Evolutionary conservation across 2,888 invertebrate genomes (phyloP).

Genomic region (Myopa tessellatipennis): DNA sequence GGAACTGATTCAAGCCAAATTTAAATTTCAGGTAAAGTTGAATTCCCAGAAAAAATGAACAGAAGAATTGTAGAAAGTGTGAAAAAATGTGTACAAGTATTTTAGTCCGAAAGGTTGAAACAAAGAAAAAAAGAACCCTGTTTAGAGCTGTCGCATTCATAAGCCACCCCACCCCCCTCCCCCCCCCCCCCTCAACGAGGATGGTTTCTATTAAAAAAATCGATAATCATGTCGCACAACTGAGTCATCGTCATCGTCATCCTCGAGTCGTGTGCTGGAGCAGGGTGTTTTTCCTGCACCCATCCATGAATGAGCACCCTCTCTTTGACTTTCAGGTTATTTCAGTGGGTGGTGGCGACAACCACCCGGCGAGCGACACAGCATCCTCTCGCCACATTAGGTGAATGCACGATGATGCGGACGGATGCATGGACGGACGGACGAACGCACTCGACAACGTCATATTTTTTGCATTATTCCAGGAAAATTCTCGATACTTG

Average conservation of each 20-base stretch:
- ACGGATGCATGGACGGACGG: not conserved
- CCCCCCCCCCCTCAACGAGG: too few species aligned
- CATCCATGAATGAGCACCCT: not conserved
- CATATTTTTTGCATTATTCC: not conserved
- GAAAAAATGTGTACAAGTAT: not conserved
- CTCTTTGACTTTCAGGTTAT: not conserved
- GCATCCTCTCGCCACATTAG: constrained; percentile 8
- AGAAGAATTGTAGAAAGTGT: not conserved
- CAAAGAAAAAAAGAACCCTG: not conserved
- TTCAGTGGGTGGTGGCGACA: not conserved
- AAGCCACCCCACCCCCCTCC: not conserved
- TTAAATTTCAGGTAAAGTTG: constrained; percentile 66
- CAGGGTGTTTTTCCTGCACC: not conserved
- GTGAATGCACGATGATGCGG: not conserved
- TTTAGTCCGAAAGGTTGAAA: not conserved
- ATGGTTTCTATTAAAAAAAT: constrained; percentile 26
- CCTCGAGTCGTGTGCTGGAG: not conserved
- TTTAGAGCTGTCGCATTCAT: not conserved
- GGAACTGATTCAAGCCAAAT: constrained; percentile 67
- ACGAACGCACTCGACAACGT: constrained; percentile 16
- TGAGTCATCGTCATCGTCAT: constrained; percentile 31
- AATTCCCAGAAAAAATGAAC: not conserved
- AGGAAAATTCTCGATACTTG: constrained; percentile 27
- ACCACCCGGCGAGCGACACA: not conserved
- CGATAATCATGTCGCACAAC: constrained; percentile 31